phyloP scores from a whole-genome alignment of 92 coral and sea anemone genomes.

The Parazoanthus swiftii region DNA sequence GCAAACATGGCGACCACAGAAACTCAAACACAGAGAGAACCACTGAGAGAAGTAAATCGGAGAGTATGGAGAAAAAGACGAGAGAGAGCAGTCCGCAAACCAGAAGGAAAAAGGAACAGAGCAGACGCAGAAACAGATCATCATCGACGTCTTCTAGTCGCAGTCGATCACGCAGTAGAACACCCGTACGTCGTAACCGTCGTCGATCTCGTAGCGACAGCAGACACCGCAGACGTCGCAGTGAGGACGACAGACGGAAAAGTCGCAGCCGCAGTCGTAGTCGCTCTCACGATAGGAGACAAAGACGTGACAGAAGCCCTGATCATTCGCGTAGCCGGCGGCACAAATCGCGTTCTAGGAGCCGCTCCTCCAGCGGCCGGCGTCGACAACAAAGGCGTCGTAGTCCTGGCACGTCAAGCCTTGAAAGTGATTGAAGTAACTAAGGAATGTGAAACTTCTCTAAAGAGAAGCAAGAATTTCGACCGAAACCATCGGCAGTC shows the following conservation, averaged over 20 bases:
- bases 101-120: background rate
- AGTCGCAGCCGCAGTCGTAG: constrained; percentile 21
- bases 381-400: constrained; percentile 17
- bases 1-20: background rate
- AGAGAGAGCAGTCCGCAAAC: constrained; percentile 16
- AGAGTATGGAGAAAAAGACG: constrained; percentile 2
- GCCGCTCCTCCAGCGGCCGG: constrained; percentile 28
- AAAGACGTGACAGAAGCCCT: constrained; percentile 1
- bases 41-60: background rate
- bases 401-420: background rate
- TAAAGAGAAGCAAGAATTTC: constrained; percentile 1
- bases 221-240: constrained; percentile 27
- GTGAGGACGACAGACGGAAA: constrained; percentile 10
- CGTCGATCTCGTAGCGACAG: constrained; percentile 21
- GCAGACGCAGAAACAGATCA: background rate
- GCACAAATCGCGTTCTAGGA: constrained; percentile 35
- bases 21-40: background rate
- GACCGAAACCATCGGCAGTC: background rate
- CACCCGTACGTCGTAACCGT: background rate
- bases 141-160: constrained; percentile 1
- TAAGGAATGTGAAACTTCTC: background rate
- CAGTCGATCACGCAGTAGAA: constrained; percentile 31
- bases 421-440: constrained; percentile 6
- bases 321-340: constrained; percentile 16
- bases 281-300: constrained; percentile 31